phyloP scores from a whole-genome alignment of 2,113 vertebrate genomes.

The Pelmatolapia mariae region DNA sequence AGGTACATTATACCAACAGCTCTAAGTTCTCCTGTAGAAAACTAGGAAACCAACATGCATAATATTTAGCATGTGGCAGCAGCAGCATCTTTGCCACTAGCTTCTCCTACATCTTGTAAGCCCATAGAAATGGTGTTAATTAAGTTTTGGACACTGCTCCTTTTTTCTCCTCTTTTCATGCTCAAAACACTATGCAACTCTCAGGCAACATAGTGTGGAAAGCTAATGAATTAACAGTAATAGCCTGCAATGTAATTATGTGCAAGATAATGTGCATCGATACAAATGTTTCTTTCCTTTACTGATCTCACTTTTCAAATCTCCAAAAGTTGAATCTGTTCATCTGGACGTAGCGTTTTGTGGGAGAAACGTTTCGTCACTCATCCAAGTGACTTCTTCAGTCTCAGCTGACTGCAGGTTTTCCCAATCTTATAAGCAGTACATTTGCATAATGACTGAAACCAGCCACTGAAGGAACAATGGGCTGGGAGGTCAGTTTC shows the following conservation, averaged over 20 bases:
- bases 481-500: too few relatives aligned
- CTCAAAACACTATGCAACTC: background rate
- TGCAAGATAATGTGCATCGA: background rate
- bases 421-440: too few relatives aligned
- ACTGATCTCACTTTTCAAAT: background rate
- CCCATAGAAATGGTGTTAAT: background rate
- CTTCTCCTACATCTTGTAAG: background rate
- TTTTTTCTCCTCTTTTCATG: background rate
- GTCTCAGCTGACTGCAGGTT: too few relatives aligned
- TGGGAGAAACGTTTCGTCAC: too few relatives aligned
- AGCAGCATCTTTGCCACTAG: background rate
- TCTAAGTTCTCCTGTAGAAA: background rate
- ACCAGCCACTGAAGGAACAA: too few relatives aligned
- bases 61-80: background rate
- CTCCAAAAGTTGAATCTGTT: too few relatives aligned
- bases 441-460: too few relatives aligned
- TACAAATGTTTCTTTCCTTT: background rate
- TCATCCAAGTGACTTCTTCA: too few relatives aligned
- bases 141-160: background rate
- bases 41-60: fast-evolving
- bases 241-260: background rate
- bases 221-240: background rate
- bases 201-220: background rate
- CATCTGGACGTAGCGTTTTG: too few relatives aligned
- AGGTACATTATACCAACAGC: background rate